These are phyloP conservation scores for Ariopsis seemanni DNA, from an alignment of 2,113 vertebrate genomes.

Conservation along the genomic window DNA sequence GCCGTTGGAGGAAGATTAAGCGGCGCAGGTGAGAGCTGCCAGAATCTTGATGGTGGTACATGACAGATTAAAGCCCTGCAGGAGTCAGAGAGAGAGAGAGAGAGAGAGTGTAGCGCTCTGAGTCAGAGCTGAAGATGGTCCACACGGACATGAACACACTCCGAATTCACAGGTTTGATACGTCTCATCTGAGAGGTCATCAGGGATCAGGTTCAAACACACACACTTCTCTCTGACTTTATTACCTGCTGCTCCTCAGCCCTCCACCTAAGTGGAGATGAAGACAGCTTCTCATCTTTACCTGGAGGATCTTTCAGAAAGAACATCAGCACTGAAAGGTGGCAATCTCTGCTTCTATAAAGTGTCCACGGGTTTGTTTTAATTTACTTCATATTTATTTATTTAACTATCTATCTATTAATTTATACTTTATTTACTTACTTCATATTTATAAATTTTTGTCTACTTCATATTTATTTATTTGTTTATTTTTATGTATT, in stretches of 20 bases:
- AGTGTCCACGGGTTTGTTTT: background rate
- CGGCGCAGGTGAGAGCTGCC: constrained; percentile 28
- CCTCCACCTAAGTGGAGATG: background rate
- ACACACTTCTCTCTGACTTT: background rate
- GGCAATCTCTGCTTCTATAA: background rate
- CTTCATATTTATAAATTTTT: too few species aligned
- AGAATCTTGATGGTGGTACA: constrained; percentile 34
- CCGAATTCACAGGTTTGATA: constrained; percentile 3
- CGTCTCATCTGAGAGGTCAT: constrained; percentile 8
- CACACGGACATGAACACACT: constrained; percentile 4
- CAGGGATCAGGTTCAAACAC: background rate
- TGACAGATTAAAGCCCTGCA: constrained; percentile 47
- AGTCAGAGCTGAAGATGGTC: background rate
- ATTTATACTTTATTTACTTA: too few species aligned
- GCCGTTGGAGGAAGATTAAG: constrained; percentile 21
- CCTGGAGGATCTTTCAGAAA: background rate
- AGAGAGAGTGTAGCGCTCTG: too few species aligned
- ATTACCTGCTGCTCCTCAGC: background rate
- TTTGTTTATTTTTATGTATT: too few species aligned
- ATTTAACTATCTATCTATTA: too few species aligned
- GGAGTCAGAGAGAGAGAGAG: background rate
- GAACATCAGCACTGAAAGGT: background rate
- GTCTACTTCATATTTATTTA: too few species aligned
- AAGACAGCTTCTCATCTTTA: background rate
- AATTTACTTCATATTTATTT: too few species aligned